Base-by-base conservation (phyloP, 2,113 vertebrate genomes). In the Epinephelus lanceolatus region DNA sequence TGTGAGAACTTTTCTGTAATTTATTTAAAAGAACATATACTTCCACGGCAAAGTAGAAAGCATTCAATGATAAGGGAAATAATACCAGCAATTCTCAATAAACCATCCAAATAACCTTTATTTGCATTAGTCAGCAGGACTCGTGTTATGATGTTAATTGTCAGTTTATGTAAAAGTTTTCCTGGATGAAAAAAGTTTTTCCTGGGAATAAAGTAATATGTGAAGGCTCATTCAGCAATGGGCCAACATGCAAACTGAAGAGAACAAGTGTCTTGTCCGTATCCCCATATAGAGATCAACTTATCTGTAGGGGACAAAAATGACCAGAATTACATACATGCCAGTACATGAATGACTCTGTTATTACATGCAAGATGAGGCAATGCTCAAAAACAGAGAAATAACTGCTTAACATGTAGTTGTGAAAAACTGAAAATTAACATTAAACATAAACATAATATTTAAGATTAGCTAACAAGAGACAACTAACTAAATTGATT, bases 61-160 rank as follows among this genome's bases (percentile, higher is more conserved):
- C 25, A 27, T 4, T 14, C 2, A 4, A 21, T 21, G 21, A 53
- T 30, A 1, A 40, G 12, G 14, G 2, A 60, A 65, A 52, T 42
- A 27, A 49, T 57, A 33, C 40, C 17, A 27, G 21, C 30, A 61
- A 1, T 56, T 68, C 33, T 71, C 21, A 66, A 40, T 53, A 25
- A 59, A 21, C 40, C 51, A 62, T 47, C 37, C 17, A 79, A 59
- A 30, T 72, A 0, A 57, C 21, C 4, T n/a, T 71, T 73, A 84
- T 84, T 83, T 49, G 6, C 18, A 15, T 33, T 56, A 8, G 8
- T 72, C 5, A 42, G 12, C 12, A 37, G 2, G 0, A 30, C 7
- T 45, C 3, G 15, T 7, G 4, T 6, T 23, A 19, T 25, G 4
- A 47, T 10, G 14, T n/a, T 23, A 23, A 45, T 5, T 55, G 30